These are phyloP conservation scores for Parauchenoglanis ngamensis DNA, from an alignment of 2,797 vertebrate genomes.

Conservation along the genomic window DNA sequence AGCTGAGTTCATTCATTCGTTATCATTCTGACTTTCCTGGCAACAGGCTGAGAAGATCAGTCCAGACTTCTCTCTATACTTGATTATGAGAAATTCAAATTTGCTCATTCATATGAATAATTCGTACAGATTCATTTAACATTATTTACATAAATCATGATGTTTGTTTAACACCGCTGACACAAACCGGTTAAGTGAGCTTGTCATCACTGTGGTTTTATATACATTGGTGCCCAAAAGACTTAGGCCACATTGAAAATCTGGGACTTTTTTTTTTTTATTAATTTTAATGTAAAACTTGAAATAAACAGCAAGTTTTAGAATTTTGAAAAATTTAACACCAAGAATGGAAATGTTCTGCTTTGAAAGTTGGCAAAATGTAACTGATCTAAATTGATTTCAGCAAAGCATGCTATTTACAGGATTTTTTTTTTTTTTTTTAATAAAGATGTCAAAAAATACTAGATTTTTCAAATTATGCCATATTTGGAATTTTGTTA, in stretches of 20 bases:
- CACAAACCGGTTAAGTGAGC: not conserved
- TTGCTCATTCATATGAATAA: not conserved
- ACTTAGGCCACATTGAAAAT: not conserved
- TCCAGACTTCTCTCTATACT: not conserved
- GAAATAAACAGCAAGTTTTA: not conserved
- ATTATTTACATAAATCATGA: not conserved
- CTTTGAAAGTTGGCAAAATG: not conserved
- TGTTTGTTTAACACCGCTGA: not conserved
- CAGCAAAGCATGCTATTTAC: not conserved
- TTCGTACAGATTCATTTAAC: not conserved
- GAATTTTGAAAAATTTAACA: not conserved
- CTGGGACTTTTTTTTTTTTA: not conserved
- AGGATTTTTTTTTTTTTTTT: not conserved
- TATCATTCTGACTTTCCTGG: not conserved
- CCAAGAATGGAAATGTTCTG: not conserved
- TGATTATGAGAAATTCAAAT: not conserved
- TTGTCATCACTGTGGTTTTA: not conserved
- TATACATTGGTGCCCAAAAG: not conserved
- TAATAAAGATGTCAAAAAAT: not conserved
- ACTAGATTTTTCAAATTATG: not conserved
- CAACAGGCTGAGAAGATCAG: not conserved
- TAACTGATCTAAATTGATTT: no score
- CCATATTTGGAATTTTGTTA: not conserved
- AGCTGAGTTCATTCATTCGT: not conserved
- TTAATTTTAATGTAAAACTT: not conserved